phyloP scores from a whole-genome alignment of 2,888 invertebrate species.

The Drosophila multiciliata region DNA sequence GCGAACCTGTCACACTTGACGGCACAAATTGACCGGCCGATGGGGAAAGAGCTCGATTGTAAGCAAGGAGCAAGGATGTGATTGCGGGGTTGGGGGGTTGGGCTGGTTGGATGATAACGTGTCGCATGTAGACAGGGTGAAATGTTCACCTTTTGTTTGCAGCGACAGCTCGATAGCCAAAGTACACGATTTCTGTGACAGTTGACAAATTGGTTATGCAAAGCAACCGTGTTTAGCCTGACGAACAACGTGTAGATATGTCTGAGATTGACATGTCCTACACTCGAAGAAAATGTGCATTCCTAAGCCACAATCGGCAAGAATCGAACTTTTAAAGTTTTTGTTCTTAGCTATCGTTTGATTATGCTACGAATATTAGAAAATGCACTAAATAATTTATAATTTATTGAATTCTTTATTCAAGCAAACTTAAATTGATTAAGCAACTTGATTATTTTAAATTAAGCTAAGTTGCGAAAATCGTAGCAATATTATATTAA shows the following conservation, averaged over 20 bases:
- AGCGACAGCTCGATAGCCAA: slow-evolving; percentile 63
- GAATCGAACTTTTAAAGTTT: background rate
- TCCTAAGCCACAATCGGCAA: background rate
- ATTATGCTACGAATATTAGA: background rate
- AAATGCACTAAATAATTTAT: too few relatives aligned
- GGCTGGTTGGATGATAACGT: background rate
- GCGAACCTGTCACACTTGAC: slow-evolving; percentile 65
- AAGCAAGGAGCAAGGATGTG: background rate
- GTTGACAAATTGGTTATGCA: slow-evolving; percentile 80
- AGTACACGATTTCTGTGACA: slow-evolving; percentile 73
- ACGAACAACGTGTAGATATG: slow-evolving; percentile 57
- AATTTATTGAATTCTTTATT: background rate
- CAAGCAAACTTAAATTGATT: background rate
- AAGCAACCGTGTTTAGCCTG: slow-evolving; percentile 59
- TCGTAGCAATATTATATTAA: too few relatives aligned
- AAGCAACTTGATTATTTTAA: background rate
- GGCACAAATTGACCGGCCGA: slow-evolving; percentile 55
- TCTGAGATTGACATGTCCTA: slow-evolving; percentile 36
- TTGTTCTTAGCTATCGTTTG: background rate
- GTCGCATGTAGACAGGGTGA: slow-evolving; percentile 25
- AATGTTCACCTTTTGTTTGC: slow-evolving; percentile 63
- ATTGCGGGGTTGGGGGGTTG: background rate
- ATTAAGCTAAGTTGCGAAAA: background rate
- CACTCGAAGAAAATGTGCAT: background rate
- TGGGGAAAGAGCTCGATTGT: background rate